Base-by-base conservation (phyloP, 1,140 invertebrate species). In the Magallana angulata region DNA sequence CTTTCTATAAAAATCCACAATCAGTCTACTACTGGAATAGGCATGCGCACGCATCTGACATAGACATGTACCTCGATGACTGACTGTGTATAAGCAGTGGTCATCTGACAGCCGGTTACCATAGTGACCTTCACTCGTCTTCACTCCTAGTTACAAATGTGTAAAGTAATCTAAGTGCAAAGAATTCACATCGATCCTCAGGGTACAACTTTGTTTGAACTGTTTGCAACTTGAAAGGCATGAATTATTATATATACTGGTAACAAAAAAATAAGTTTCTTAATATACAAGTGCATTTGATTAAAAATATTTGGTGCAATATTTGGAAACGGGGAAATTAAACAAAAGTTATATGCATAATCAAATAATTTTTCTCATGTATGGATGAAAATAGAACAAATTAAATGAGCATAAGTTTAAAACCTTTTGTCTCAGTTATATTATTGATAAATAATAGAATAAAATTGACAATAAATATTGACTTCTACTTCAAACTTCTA, bases 41-140 rank as follows among this genome's bases (percentile, higher is more conserved):
- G 24, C 68, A 76, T 76, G 68, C 68, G 68, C 68, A 76, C 68
- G 68, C 68, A 30, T 76, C 24, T 76, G 68, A 76, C 68, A 76
- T 76, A 76, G 68, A 76, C 68, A 76, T 76, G 68, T 76, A 76
- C 68, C 68, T 76, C 68, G 68, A 76, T 76, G 68, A 76, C 68
- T 76, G 68, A 76, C 68, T 30, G 68, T 76, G 68, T 76, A 76
- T 76, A 76, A 76, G 68, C 68, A 76, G 68, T 76, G 68, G 68
- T 76, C 68, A 76, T 76, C 68, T 36, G 68, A 76, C 68, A 36
- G 68, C 68, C 36, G 68, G 68, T 76, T 76, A 76, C 68, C 68
- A 76, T 76, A 76, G 68, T 76, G 68, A 76, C 68, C 68, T 24
- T 7, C 36, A 30, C 24, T 30, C 68, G 68, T 76, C 68, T 76